Percentiles rank a stretch among this genome's conserved stretches.
phyloP scores from a whole-genome alignment of 1,140 invertebrate species.

The Drosophila tani region DNA sequence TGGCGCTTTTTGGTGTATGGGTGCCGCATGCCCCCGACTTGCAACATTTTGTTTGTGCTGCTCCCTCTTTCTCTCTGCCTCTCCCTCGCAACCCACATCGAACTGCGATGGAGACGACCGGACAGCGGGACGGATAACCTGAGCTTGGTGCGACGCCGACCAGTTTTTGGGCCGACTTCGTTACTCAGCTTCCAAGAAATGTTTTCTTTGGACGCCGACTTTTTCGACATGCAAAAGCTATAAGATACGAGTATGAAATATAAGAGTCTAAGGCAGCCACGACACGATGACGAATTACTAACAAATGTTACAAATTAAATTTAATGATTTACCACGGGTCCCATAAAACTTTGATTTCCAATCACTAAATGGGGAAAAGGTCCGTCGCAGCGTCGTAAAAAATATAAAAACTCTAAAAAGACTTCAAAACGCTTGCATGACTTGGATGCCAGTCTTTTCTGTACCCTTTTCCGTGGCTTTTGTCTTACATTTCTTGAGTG shows the following conservation, averaged over 20 bases:
- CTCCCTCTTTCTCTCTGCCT: conserved; percentile 10
- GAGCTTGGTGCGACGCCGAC: conserved; percentile 29
- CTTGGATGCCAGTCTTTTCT: conserved; percentile 39
- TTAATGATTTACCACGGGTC: neutral
- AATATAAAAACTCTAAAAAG: conserved; percentile 13
- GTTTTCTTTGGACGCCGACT: conserved; percentile 48
- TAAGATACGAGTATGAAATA: conserved; percentile 13
- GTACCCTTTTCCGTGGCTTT: conserved; percentile 48
- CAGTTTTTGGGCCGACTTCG: conserved; percentile 47
- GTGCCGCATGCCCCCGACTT: conserved; percentile 58
- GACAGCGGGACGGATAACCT: conserved; percentile 18
- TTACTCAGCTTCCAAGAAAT: conserved; percentile 69
- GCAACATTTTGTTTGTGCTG: conserved; percentile 61
- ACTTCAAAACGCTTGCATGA: conserved; percentile 35
- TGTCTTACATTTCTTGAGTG: conserved; percentile 65
- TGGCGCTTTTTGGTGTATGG: conserved; percentile 28
- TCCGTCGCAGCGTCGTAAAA: conserved; percentile 9
- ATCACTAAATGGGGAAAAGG: conserved; percentile 33
- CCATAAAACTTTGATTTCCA: conserved; percentile 20
- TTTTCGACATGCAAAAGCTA: conserved; percentile 54
- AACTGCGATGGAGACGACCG: conserved; percentile 2
- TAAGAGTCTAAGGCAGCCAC: conserved; percentile 24
- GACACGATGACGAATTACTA: conserved; percentile 13
- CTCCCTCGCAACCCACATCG: conserved; percentile 12
- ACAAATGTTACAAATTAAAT: conserved; percentile 22